Percentiles rank a stretch among this genome's conserved stretches.
phyloP scores from a whole-genome alignment of 2,797 vertebrate genomes.

The Pampus argenteus region DNA sequence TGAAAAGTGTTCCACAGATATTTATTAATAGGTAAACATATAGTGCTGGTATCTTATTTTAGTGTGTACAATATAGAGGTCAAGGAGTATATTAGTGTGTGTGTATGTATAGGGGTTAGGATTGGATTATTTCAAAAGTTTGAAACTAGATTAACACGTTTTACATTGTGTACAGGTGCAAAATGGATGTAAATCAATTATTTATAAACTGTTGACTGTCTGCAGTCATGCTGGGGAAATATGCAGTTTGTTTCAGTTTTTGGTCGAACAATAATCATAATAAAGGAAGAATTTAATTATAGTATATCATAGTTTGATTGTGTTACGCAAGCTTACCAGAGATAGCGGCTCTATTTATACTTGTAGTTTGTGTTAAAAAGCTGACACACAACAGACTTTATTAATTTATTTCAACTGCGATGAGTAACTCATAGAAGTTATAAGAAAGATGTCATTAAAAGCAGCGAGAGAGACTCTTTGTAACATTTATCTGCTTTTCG shows the following conservation, averaged over 20 bases:
- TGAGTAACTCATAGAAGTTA: not conserved
- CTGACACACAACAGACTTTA: not conserved
- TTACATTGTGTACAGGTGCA: too few species aligned
- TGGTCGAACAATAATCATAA: not conserved
- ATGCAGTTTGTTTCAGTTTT: not conserved
- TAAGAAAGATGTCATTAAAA: not conserved
- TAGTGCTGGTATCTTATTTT: not conserved
- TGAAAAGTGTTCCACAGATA: not conserved
- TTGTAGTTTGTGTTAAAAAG: not conserved
- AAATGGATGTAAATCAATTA: too few species aligned
- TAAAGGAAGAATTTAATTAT: not conserved
- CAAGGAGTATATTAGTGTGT: too few species aligned
- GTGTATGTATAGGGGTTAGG: too few species aligned
- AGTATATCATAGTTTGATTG: not conserved
- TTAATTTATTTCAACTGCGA: not conserved
- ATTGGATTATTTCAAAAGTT: too few species aligned
- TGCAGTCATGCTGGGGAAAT: not conserved
- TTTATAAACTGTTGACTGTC: too few species aligned
- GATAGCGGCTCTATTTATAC: not conserved
- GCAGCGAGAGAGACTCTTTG: not conserved
- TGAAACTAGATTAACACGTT: too few species aligned
- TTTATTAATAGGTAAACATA: conserved; percentile 13
- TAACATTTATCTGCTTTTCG: conserved; percentile 9
- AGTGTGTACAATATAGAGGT: not conserved
- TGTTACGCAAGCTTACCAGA: not conserved